Evolutionary conservation across 2,113 vertebrate species (phyloP), one percentile per base, ranked within the genome.

Genomic region (Hydropotes inermis): DNA sequence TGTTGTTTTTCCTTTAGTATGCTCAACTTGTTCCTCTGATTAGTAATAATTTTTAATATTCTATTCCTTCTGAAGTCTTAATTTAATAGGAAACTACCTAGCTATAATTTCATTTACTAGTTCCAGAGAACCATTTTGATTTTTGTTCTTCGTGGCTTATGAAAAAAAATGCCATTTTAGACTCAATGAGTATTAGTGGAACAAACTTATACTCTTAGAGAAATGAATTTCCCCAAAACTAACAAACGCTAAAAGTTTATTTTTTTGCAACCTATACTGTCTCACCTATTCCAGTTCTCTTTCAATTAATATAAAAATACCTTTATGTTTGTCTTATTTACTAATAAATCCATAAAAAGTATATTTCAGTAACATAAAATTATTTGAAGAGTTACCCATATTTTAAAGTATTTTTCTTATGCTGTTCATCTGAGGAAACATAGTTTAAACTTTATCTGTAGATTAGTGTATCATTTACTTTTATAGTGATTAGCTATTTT

Each of bases 21-120:
- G 55, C 28, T 92, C n/a, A 50, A 55, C n/a, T 89, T 88, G 28
- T 91, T 95, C 47, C 16, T 91, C 84, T 91, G 39, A 95, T 92
- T 96, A 91, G 47, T 61, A 83, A 43, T 95, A 95, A 83, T 89
- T 16, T 43, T 98, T 92, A 78, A 91, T 6, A 86, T 96, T 91
- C 28, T 91, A 54, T 90, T 61, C 82, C 88, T 87, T 76, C 57
- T 94, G 79, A 89, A 96, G 39, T 76, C 33, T 96, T 84, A 50
- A 70, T 95, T 97, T 90, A 79, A 67, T 57, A 30, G 58, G 81
- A 94, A 93, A 81, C 64, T 82, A 58, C 3, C n/a, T 67, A 50
- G 9, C 27, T 95, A 84, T 47, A 76, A 83, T 87, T 94, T 94
- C 28, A 78, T 28, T 91, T 82, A 88, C 21, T 91, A 94, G 25